Evolutionary conservation across 2,888 invertebrate genomes (phyloP), one percentile per base, ranked within the genome.

Genomic region (Notodromas monacha): DNA sequence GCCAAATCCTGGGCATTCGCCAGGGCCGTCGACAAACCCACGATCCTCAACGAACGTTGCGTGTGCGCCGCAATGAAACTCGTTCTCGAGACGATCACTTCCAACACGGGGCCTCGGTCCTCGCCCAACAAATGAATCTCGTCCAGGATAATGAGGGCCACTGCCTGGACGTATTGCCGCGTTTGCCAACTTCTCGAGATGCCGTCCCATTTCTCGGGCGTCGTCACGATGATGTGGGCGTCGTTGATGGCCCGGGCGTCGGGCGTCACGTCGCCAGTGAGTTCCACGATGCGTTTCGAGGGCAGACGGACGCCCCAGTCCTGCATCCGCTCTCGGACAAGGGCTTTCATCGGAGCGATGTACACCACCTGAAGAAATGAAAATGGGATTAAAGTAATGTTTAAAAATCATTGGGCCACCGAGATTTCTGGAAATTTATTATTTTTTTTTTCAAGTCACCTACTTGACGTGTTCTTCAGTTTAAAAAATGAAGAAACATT

Each of bases 191-290:
- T 81, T 34, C 92, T 62, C 51, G 84, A 86, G 43, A 99, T 77
- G 31, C 92, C 92, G 50, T 99, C 96, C 96, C 96, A 99, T 49
- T 99, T 99, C 52, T 99, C 96, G 0, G 96, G 96, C 0, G 96
- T 99, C 0, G 96, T 96, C 13, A 99, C 81, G 39, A 99, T 92
- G 2, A 99, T 66, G 46, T 76, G 68, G 0, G 86, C 68, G 30
- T 4, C 33, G 1, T 65, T 60, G 34, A 99, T 77, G 0, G 77
- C 68, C 34, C 64, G 55, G 32, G 70, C 63, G 44, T 79, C 77
- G 0, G 84, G 84, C 0, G 73, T 67, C 1, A 76, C 69, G 45
- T 74, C 70, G 44, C 92, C 92, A 28, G 96, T 96, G 37, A 99
- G 55, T 51, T 99, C 96, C 0, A 92, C 74, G 0, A 96, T 81